Evolutionary conservation across 2,797 vertebrate species (phyloP), one percentile per base, ranked within the genome.

Genomic region (Peromyscus eremicus): DNA sequence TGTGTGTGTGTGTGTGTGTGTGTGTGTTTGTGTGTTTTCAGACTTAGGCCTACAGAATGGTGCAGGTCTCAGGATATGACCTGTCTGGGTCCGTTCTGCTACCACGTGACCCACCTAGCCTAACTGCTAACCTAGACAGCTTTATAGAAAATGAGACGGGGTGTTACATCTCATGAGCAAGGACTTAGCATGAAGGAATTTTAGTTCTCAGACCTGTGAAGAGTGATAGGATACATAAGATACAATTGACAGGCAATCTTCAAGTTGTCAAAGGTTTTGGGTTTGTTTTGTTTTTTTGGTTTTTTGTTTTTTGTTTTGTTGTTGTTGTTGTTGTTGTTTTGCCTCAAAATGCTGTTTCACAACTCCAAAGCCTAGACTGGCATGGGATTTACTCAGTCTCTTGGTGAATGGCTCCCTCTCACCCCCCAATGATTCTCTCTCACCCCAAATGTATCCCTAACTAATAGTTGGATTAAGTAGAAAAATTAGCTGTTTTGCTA

Each of bases 381-480:
- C 23, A 76, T 29, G 40, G 6, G 23, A 60, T 95, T 93, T 80
- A 55, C 62, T 89, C 49, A 43, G 64, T 40, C 52, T 96, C 3
- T 37, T 40, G 12, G 19, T 66, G 29, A 23, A 34, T 92, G 23
- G 6, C 71, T 90, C 17, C 40, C 62, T 10, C 60, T 40, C 81
- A 64, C 62, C 23, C 21, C 23, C 10, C 37, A 43, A 34, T 92
- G 25, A 6, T 52, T 92, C 23, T 25, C 23, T 23, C 3, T n/a
- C 12, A 37, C 34, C 52, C 52, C 34, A 68, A 27, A 11, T 0
- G 7, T 71, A 83, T 70, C 82, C 46, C 13, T 89, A 71, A 89
- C 34, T 79, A 70, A 85, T 19, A 62, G n/a, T 64, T 68, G 14
- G 75, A 94, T 87, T 91, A 94, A 96, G 80, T 70, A 83, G 52